These are phyloP conservation scores for Cygnus atratus DNA, from an alignment of 2,113 vertebrate species.

Conservation along the genomic window DNA sequence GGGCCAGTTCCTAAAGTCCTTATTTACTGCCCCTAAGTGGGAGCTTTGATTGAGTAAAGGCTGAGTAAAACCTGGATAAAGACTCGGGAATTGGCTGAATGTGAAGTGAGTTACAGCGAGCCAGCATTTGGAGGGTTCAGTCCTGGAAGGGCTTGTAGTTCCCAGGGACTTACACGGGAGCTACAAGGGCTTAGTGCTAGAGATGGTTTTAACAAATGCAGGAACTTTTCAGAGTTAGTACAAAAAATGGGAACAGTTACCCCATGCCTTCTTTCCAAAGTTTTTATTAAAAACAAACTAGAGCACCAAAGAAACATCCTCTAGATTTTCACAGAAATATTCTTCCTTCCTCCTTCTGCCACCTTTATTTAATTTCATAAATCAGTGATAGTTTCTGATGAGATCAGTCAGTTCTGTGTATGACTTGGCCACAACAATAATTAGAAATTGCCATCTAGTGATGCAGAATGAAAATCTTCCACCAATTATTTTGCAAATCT, in stretches of 20 bases:
- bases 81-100: background rate
- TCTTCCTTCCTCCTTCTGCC: background rate
- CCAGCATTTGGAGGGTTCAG: background rate
- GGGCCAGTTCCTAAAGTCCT: slow-evolving; percentile 44
- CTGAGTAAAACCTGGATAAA: slow-evolving; percentile 55
- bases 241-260: background rate
- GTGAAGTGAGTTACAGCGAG: background rate
- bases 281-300: background rate
- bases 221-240: background rate
- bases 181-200: background rate
- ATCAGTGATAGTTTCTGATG: background rate
- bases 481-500: background rate
- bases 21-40: slow-evolving; percentile 48
- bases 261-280: background rate
- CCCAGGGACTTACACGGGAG: background rate
- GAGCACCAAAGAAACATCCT: background rate
- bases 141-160: background rate
- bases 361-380: background rate
- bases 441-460: background rate
- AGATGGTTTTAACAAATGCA: background rate
- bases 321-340: background rate
- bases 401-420: background rate
- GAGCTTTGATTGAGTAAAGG: slow-evolving; percentile 43
- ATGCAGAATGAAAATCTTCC: background rate
- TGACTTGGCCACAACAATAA: background rate